These are phyloP conservation scores for Peromyscus eremicus DNA, from an alignment of 2,797 vertebrate species.

Conservation along the genomic window DNA sequence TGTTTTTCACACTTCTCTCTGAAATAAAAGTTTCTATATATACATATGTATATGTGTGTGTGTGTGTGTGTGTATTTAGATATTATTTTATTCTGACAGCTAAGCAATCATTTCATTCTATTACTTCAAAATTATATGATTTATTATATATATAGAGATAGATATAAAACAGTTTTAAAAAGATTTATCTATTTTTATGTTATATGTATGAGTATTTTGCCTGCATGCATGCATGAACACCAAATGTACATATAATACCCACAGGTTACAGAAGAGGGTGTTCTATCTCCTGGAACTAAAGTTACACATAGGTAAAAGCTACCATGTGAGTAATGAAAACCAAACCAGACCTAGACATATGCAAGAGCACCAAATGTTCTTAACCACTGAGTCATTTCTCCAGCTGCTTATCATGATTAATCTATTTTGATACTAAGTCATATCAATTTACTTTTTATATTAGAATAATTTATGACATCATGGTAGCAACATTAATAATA, in stretches of 20 bases:
- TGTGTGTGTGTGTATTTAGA: not conserved
- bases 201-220: no score
- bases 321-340: not conserved
- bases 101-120: slow-evolving; percentile 1
- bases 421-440: not conserved
- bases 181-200: not conserved
- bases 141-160: not conserved
- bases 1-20: not conserved
- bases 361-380: not conserved
- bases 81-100: not conserved
- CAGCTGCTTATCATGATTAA: not conserved
- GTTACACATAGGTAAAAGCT: not conserved
- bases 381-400: not conserved
- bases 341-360: not conserved
- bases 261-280: no score
- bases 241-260: no score
- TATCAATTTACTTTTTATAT: not conserved
- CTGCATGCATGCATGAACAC: not conserved
- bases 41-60: not conserved
- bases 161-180: not conserved
- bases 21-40: slow-evolving; percentile 29
- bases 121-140: not conserved
- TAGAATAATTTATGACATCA: slow-evolving; percentile 7
- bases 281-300: not conserved
- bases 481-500: not conserved